Evolutionary conservation across 2,797 vertebrate genomes (phyloP).

Genomic region (Chrosomus eos): DNA sequence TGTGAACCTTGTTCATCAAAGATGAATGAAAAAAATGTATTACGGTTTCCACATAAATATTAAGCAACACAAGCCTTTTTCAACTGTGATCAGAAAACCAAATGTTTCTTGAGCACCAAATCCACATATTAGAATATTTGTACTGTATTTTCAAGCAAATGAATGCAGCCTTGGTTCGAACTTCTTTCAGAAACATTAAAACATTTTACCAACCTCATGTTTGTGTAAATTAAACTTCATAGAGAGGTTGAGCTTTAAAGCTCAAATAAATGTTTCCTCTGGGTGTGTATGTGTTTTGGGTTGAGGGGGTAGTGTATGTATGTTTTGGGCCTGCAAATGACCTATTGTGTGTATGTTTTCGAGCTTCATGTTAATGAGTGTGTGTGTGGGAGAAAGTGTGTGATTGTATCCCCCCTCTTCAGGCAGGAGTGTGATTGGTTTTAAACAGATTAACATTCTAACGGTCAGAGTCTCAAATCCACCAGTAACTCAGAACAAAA

Average conservation of each 20-base stretch:
- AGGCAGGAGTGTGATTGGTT: constrained; percentile 40
- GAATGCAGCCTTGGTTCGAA: neutral
- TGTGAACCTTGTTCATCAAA: neutral
- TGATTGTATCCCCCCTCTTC: constrained; percentile 2
- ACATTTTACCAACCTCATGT: too few species aligned
- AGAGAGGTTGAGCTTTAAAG: neutral
- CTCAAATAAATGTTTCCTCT: neutral
- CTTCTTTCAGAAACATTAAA: neutral
- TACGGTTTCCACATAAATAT: neutral
- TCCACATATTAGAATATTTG: too few species aligned
- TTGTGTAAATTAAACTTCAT: neutral
- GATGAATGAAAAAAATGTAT: neutral
- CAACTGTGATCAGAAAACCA: neutral
- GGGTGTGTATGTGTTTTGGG: constrained; percentile 30
- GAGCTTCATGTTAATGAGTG: constrained; percentile 17
- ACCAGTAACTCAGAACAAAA: constrained; percentile 41
- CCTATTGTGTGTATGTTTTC: constrained; percentile 42
- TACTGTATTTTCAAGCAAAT: neutral
- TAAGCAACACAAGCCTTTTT: neutral
- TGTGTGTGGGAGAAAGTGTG: constrained; percentile 29
- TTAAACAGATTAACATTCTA: constrained; percentile 58
- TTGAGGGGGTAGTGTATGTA: constrained; percentile 32
- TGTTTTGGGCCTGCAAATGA: constrained; percentile 42
- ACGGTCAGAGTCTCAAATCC: constrained; percentile 50
- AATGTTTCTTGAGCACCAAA: neutral